Evolutionary conservation across 2,888 invertebrate species (phyloP).

Genomic region (Drosophila diplacantha): DNA sequence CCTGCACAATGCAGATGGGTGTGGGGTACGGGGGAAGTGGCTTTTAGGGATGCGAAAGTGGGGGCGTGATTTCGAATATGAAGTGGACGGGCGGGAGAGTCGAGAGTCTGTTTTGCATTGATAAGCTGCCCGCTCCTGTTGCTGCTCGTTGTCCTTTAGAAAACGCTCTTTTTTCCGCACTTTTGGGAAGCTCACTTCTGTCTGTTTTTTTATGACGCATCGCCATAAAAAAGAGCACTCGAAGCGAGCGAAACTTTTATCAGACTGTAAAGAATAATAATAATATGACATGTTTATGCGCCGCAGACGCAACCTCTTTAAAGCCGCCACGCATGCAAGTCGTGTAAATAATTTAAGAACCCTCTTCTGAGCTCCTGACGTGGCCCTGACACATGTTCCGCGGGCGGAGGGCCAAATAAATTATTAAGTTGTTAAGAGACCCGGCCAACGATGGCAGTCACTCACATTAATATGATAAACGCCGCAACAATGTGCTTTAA

Average conservation of each 20-base stretch:
- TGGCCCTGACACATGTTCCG: slow-evolving; percentile 54
- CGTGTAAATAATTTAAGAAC: slow-evolving; percentile 63
- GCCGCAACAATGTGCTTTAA: slow-evolving; percentile 41
- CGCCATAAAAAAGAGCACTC: slow-evolving; percentile 50
- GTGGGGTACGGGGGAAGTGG: neutral
- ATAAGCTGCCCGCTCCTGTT: slow-evolving; percentile 54
- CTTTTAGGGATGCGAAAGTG: neutral
- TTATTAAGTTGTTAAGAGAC: slow-evolving; percentile 67
- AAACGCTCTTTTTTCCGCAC: slow-evolving; percentile 29
- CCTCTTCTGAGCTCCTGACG: slow-evolving; percentile 38
- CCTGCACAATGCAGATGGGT: slow-evolving; percentile 47
- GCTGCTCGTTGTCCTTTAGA: slow-evolving; percentile 37
- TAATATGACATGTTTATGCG: slow-evolving; percentile 70
- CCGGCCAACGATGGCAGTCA: slow-evolving; percentile 48
- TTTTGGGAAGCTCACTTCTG: slow-evolving; percentile 12
- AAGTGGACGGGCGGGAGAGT: slow-evolving; percentile 56
- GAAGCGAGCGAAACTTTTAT: slow-evolving; percentile 52
- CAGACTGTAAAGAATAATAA: slow-evolving; percentile 58
- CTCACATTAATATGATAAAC: slow-evolving; percentile 45
- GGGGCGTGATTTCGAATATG: slow-evolving; percentile 42
- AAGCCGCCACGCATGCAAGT: slow-evolving; percentile 67
- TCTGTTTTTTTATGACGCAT: slow-evolving; percentile 56
- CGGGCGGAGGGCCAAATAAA: slow-evolving; percentile 50
- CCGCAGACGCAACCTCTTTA: slow-evolving; percentile 55
- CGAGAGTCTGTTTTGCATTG: slow-evolving; percentile 71